Evolutionary conservation across 2,113 vertebrate genomes (phyloP).

Genomic region (Ophthalmolycus amberensis): DNA sequence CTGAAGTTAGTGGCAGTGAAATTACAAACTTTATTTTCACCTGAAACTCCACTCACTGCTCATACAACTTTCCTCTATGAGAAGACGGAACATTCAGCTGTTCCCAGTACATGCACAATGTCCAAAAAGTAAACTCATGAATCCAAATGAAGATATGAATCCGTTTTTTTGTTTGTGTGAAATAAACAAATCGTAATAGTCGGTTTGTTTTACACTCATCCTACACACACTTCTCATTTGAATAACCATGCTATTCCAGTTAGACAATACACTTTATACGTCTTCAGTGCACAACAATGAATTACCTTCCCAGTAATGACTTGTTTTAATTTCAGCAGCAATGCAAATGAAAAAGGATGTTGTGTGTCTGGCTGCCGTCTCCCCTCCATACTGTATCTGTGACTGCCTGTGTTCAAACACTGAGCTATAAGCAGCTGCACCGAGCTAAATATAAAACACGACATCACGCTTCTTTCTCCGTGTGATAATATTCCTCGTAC

Average conservation of each 20-base stretch:
- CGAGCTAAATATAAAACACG: slow-evolving; percentile 32
- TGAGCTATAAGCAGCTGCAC: background rate
- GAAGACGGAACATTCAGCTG: background rate
- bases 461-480: background rate
- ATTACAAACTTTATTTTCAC: background rate
- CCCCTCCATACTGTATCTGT: background rate
- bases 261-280: background rate
- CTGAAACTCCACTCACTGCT: background rate
- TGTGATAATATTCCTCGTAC: slow-evolving; percentile 8
- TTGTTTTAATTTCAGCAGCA: slow-evolving; percentile 1
- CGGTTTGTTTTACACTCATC: background rate
- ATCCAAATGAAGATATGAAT: background rate
- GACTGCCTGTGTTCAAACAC: background rate
- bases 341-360: background rate
- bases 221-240: background rate
- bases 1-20: background rate
- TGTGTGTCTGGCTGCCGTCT: background rate
- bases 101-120: background rate
- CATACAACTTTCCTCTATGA: too few relatives aligned
- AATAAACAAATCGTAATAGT: background rate
- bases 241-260: background rate
- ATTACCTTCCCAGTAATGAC: background rate
- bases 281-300: background rate
- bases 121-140: background rate
- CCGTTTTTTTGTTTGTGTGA: background rate